phyloP scores from a whole-genome alignment of 2,888 invertebrate genomes.

The Camponotus fellah region DNA sequence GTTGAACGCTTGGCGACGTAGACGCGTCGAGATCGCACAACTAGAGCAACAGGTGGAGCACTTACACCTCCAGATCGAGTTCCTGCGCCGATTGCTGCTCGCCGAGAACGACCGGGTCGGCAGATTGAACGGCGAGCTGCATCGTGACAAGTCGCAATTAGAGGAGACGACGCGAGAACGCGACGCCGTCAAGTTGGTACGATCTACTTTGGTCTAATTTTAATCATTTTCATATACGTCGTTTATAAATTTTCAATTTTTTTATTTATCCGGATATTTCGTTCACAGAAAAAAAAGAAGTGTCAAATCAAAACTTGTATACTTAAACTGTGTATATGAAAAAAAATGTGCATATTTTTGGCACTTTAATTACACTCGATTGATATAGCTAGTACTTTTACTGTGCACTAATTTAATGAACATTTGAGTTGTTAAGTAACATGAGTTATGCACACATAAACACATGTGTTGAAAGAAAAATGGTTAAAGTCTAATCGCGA shows the following conservation, averaged over 20 bases:
- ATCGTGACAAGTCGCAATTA: slow-evolving; percentile 86
- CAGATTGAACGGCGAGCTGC: slow-evolving; percentile 86
- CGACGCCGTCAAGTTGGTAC: slow-evolving; percentile 84
- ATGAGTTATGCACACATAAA: too few species aligned
- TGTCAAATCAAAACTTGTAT: too few species aligned
- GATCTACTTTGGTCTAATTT: neutral
- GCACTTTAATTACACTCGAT: too few species aligned
- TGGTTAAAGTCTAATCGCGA: too few species aligned
- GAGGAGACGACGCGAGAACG: slow-evolving; percentile 86
- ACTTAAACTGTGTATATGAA: too few species aligned
- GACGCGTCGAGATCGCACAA: slow-evolving; percentile 86
- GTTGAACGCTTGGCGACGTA: slow-evolving; percentile 87
- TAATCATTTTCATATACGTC: neutral
- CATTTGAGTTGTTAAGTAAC: too few species aligned
- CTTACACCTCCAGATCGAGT: slow-evolving; percentile 88
- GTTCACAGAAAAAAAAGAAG: too few species aligned
- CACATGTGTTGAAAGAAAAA: too few species aligned
- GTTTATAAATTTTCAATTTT: neutral
- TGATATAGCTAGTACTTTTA: too few species aligned
- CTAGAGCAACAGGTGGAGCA: slow-evolving; percentile 86
- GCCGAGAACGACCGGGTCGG: slow-evolving; percentile 88
- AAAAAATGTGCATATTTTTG: too few species aligned
- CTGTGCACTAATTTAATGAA: too few species aligned
- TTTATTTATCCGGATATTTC: neutral
- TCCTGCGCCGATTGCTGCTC: slow-evolving; percentile 88